These are phyloP conservation scores for Leptosomus discolor DNA, from an alignment of 2,113 vertebrate genomes.

Conservation along the genomic window DNA sequence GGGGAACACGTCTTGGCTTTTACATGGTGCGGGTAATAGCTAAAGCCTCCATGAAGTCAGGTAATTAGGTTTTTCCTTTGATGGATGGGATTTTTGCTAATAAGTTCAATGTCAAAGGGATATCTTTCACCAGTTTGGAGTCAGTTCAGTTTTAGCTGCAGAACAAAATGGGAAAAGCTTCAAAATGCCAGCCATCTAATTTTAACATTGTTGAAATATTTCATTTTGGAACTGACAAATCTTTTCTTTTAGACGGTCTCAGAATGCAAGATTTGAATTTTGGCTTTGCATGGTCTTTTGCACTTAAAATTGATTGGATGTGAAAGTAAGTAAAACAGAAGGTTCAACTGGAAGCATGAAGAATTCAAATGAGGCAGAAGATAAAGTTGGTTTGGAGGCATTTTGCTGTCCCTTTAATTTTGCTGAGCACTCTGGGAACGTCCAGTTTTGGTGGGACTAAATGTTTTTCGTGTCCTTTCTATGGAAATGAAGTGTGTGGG, in stretches of 20 bases:
- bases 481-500: background rate
- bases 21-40: background rate
- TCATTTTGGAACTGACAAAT: background rate
- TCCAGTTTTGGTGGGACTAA: background rate
- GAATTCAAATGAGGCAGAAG: background rate
- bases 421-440: background rate
- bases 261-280: background rate
- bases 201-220: background rate
- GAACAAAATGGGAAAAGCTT: background rate
- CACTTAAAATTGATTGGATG: background rate
- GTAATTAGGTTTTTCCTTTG: constrained; percentile 12
- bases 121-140: background rate
- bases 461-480: background rate
- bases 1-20: background rate
- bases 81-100: constrained; percentile 19
- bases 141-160: background rate
- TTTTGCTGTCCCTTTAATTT: background rate
- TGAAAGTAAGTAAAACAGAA: background rate
- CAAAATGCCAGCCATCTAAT: background rate
- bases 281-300: background rate
- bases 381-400: background rate
- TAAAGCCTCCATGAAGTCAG: background rate
- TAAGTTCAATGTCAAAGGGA: background rate
- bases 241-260: background rate
- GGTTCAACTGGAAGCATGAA: background rate